These are phyloP conservation scores for Plectrocnemia conspersa DNA, from an alignment of 1,140 invertebrate species.

Conservation along the genomic window DNA sequence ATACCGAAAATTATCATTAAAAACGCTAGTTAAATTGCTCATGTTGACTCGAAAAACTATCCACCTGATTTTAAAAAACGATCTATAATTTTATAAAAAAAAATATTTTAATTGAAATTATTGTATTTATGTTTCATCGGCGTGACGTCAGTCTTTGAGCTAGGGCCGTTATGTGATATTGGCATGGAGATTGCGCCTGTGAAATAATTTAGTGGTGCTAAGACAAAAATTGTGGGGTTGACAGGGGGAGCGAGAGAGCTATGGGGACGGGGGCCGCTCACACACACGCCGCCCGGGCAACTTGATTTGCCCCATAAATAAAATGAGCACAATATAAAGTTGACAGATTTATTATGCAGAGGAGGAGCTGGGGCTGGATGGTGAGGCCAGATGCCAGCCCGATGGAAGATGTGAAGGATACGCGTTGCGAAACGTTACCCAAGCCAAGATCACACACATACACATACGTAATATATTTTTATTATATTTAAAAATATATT, in stretches of 20 bases:
- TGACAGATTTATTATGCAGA: constrained; percentile 36
- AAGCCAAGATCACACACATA: too few species aligned
- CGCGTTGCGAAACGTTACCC: constrained; percentile 24
- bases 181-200: background rate
- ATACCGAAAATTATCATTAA: too few species aligned
- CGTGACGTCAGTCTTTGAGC: too few species aligned
- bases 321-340: constrained; percentile 37
- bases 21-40: too few species aligned
- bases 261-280: background rate
- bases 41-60: too few species aligned
- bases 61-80: too few species aligned
- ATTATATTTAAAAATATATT: too few species aligned
- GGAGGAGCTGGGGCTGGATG: constrained; percentile 27
- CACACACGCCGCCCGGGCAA: constrained; percentile 33
- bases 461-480: too few species aligned
- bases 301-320: constrained; percentile 37
- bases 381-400: constrained; percentile 28
- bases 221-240: constrained; percentile 33
- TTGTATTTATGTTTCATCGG: too few species aligned
- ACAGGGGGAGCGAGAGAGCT: constrained; percentile 12
- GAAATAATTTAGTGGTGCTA: constrained; percentile 32
- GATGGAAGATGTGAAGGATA: constrained; percentile 31
- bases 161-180: too few species aligned
- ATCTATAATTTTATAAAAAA: too few species aligned
- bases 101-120: too few species aligned